Percentiles rank a stretch among this genome's conserved stretches.
Conservation (phyloP, 2,113 vertebrate genomes). For the Acinonyx jubatus region DNA sequence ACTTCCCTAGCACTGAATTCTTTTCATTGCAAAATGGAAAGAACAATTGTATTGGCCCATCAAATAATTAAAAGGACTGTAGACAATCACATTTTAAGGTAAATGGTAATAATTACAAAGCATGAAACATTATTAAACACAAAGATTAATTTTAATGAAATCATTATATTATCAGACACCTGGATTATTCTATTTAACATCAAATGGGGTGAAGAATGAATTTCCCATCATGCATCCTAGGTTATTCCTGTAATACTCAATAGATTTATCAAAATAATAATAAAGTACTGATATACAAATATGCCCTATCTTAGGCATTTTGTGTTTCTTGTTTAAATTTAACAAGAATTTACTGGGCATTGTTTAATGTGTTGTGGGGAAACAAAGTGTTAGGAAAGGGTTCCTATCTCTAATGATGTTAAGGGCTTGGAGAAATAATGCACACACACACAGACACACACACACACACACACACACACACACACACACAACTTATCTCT, state of each 20-base stretch:
- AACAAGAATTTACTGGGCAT: background rate
- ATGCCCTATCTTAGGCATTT: background rate
- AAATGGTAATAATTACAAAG: slow-evolving; percentile 9
- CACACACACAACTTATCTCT: background rate
- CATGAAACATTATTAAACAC: background rate
- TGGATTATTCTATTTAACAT: slow-evolving; percentile 38
- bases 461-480: background rate
- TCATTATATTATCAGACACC: background rate
- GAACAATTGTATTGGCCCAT: background rate
- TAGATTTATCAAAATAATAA: slow-evolving; percentile 32
- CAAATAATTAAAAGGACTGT: background rate
- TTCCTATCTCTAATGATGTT: background rate
- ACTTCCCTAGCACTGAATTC: background rate
- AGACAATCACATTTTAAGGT: background rate
- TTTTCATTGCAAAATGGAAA: background rate
- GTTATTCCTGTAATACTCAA: background rate
- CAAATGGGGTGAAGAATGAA: slow-evolving; percentile 7
- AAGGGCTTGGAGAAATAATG: background rate
- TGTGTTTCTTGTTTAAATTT: slow-evolving; percentile 6
- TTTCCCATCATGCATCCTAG: background rate
- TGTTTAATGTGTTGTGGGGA: background rate
- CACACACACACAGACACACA: background rate
- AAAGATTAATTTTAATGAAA: slow-evolving; percentile 12
- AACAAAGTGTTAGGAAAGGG: background rate
- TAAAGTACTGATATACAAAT: background rate